A percentile compares a stretch with the other conserved stretches of the same genome.
These are phyloP conservation scores for Cynopterus sphinx DNA, from an alignment of 2,797 vertebrate genomes.

Conservation along the genomic window DNA sequence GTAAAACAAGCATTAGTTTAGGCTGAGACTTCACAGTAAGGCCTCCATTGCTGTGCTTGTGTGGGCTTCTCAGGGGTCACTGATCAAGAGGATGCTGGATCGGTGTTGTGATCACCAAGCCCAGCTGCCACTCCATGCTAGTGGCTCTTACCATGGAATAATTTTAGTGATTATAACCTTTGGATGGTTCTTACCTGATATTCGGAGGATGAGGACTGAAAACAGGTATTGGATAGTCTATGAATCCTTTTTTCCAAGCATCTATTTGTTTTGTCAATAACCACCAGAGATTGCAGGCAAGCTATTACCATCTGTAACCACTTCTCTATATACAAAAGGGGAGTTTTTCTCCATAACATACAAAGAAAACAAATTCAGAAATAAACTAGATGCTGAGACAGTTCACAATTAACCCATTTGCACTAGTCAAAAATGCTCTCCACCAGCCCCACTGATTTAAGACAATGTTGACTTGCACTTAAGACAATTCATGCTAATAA, in stretches of 20 bases:
- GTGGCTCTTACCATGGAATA: not conserved
- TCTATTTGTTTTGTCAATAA: conserved; percentile 18
- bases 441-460: not conserved
- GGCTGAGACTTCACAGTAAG: not conserved
- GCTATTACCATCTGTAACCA: not conserved
- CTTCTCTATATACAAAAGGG: not conserved
- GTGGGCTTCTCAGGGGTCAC: not conserved
- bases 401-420: not conserved
- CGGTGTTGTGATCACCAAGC: not conserved
- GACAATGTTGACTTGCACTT: not conserved
- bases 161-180: not conserved
- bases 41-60: not conserved
- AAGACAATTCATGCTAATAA: not conserved
- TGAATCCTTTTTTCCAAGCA: not conserved
- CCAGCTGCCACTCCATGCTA: not conserved
- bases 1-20: not conserved
- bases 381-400: not conserved
- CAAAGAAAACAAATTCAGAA: not conserved
- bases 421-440: not conserved
- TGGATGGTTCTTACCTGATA: not conserved
- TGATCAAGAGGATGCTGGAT: not conserved
- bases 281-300: not conserved
- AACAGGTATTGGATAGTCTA: not conserved
- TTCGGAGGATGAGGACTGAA: not conserved
- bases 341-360: not conserved